Evolutionary conservation across 2,113 vertebrate genomes (phyloP), one percentile per base, ranked within the genome.

Genomic region (Micronisus gabar): DNA sequence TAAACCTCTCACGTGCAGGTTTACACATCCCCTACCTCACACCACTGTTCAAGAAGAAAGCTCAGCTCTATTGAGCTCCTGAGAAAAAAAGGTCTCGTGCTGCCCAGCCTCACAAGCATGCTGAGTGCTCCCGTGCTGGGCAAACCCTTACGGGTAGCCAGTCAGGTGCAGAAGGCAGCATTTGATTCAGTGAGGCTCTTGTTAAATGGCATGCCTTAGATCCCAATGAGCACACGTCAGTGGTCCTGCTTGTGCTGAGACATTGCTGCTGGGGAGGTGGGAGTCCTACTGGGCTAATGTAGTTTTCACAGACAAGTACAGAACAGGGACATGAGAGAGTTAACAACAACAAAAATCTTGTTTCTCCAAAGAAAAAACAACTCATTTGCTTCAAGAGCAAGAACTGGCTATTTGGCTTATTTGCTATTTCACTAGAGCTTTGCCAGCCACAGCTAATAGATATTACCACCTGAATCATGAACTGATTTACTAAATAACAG

Each of bases 401-500:
- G 83, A 92, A 81, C 86, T 68, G 76, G 23, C 50, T 83, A 58
- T 68, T 93, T 61, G 72, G 79, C 62, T 92, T 79, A 21, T 87
- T 89, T 95, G 95, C 89, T 87, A 45, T 94, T 97, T 96, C 93
- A 94, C 91, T 90, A 91, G 68, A 96, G 74, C 88, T 90, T 90
- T 87, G 88, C 82, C 92, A 93, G 94, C 81, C 90, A 95, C 92
- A 95, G 88, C 95, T 89, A 94, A 91, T 85, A 93, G 96, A 83
- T 89, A 95, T 76, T 38, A 70, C 88, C 85, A 96, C 90, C 97
- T 95, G 76, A 97, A 95, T 96, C 93, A 85, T 45, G 68, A 85
- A 80, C 52, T 34, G 83, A 94, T 95, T 97, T 94, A 96, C 96
- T 85, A 96, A 96, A 93, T 90, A 97, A 93, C 90, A 97, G 86